Base-by-base conservation (phyloP, 2,797 vertebrate species). In the Sebastiscus albofasciatus region DNA sequence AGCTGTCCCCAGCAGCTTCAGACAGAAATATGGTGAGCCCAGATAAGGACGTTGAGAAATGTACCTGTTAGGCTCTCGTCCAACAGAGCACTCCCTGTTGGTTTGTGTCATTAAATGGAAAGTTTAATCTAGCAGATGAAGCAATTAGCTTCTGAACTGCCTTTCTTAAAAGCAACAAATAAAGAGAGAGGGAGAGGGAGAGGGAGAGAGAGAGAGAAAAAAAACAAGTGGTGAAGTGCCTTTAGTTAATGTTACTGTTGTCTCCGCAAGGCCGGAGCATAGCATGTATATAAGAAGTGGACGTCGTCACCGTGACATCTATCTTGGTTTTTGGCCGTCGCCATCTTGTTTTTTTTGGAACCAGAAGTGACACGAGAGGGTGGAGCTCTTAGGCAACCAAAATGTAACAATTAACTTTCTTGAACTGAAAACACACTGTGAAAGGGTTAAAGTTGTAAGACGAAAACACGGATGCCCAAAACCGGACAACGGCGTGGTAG, bases 121-220 rank as follows among this genome's bases (percentile, higher is more conserved):
- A 89, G 83, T 91, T 93, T 90, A 89, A 90, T 92, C 77, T 33
- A 75, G 79, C 75, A 77, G 83, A 80, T 74, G 75, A 74, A 76
- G 83, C 84, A 90, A 91, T 94, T 88, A 91, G 77, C 88, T 86
- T 82, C 81, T 83, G 82, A 90, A 87, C 79, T 72, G 81, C 84
- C 75, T 87, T 81, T 88, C 85, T 85, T 72, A 77, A 89, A 84
- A 62, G 56, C 62, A 76, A 79, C 65, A 79, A 79, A 77, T 82
- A 82, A 59, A 82, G 52, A 49, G 26, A 34, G 42, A 58, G 59
- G 0, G 29, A 2, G 59, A 12, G 24, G 59, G 59, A 55, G 14
- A 42, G 4, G 33, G 58, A 71, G 42, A 82, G 46, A 46, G 31
- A 42, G 26, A 61, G 27, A 75, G 52, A 59, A 18, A 42, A 3